Evolutionary conservation across 2,797 vertebrate genomes (phyloP).

Genomic region (Epinephelus coioides): DNA sequence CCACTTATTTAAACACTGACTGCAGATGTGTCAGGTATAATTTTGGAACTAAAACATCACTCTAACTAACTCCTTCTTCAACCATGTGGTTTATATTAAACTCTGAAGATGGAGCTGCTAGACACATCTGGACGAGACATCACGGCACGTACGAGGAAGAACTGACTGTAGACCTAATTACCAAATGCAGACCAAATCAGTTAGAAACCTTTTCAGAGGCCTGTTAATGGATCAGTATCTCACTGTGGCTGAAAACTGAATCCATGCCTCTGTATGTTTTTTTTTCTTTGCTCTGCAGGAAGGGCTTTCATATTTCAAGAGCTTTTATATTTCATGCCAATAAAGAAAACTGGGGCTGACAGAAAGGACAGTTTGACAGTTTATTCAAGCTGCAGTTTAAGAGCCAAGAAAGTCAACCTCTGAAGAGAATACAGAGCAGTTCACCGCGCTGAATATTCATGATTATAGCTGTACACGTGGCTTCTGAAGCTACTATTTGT

Average conservation of each 20-base stretch:
- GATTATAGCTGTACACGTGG: conserved; percentile 20
- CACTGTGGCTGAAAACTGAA: conserved; percentile 21
- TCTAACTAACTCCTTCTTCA: no score
- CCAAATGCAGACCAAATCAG: neutral
- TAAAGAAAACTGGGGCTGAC: conserved; percentile 61
- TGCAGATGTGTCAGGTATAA: no score
- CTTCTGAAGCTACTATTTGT: conserved; percentile 49
- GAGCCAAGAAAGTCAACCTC: conserved; percentile 53
- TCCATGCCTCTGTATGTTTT: neutral
- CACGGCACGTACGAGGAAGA: neutral
- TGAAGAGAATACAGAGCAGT: conserved; percentile 64
- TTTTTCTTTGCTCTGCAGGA: conserved; percentile 31
- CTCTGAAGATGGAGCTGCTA: no score
- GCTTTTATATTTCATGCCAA: conserved; percentile 70
- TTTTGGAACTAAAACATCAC: no score
- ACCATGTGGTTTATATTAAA: no score
- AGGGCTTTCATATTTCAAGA: conserved; percentile 65
- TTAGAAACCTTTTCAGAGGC: neutral
- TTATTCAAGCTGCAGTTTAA: conserved; percentile 72
- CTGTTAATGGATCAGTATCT: conserved; percentile 19
- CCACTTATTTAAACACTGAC: neutral
- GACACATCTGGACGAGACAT: neutral
- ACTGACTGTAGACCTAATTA: no score
- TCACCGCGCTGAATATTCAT: conserved; percentile 67
- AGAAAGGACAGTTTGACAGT: conserved; percentile 76